Evolutionary conservation across 2,888 invertebrate genomes (phyloP).

Genomic region (Galerucella pusilla): DNA sequence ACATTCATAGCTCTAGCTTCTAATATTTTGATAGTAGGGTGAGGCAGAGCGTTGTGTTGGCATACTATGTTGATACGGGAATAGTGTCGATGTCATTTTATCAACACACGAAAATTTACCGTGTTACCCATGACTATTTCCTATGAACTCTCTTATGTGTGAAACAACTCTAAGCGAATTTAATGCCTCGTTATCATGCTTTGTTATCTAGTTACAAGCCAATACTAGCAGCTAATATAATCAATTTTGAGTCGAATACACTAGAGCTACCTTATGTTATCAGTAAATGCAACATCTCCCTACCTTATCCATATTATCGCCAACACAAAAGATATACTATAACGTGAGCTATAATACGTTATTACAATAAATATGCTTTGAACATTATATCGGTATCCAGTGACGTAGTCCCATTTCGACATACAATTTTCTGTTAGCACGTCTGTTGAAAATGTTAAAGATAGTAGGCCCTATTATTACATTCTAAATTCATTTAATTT

Average conservation of each 20-base stretch:
- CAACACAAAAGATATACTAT: constrained; percentile 19
- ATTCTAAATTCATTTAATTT: no score
- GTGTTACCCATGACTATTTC: background rate
- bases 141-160: background rate
- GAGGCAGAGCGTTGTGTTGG: no score
- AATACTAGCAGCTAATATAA: constrained; percentile 28
- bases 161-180: constrained; percentile 7
- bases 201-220: constrained; percentile 28
- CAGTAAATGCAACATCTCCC: constrained; percentile 25
- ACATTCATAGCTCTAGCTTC: no score
- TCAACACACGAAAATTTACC: no score
- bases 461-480: no score
- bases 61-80: no score
- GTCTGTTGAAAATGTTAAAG: no score
- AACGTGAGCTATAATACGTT: constrained; percentile 15
- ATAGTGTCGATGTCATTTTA: no score
- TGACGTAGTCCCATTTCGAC: background rate
- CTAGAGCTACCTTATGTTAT: constrained; percentile 18
- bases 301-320: constrained; percentile 21
- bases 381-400: constrained; percentile 25
- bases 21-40: no score
- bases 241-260: constrained; percentile 26
- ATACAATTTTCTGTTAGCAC: no score
- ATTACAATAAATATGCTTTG: constrained; percentile 37
- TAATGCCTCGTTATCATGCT: constrained; percentile 13